Conservation (phyloP, 2,888 invertebrate genomes). For the Drosophila macrospina region DNA sequence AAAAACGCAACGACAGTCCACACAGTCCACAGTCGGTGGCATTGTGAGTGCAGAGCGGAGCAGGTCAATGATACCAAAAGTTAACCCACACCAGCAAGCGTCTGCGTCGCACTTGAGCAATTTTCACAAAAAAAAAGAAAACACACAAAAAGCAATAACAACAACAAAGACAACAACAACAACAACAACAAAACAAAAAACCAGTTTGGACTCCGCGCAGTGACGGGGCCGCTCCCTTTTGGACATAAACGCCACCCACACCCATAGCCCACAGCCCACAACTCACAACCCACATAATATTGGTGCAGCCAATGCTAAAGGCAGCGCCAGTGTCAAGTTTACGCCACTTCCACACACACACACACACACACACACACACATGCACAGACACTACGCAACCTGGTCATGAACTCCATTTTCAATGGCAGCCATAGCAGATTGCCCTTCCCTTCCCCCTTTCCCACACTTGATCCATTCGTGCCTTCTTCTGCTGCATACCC, state of each 20-base stretch:
- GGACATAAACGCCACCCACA: slow-evolving; percentile 24
- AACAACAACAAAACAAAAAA: slow-evolving; percentile 35
- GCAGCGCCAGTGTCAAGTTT: slow-evolving; percentile 82
- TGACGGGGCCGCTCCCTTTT: slow-evolving; percentile 64
- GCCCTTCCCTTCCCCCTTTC: slow-evolving; percentile 7
- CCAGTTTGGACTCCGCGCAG: slow-evolving; percentile 31
- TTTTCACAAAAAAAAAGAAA: slow-evolving; percentile 62
- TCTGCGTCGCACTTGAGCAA: slow-evolving; percentile 77
- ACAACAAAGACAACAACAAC: slow-evolving; percentile 13
- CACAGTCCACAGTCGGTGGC: slow-evolving; percentile 36
- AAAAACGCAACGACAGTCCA: slow-evolving; percentile 32
- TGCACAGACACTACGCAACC: slow-evolving; percentile 21
- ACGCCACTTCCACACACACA: slow-evolving; percentile 40
- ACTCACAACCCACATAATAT: slow-evolving; percentile 29
- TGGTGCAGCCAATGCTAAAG: slow-evolving; percentile 18
- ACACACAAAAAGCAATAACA: slow-evolving; percentile 2
- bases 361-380: slow-evolving; percentile 15
- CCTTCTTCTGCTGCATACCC: not conserved
- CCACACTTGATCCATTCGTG: not conserved
- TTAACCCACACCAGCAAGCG: slow-evolving; percentile 68
- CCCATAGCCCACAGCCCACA: slow-evolving; percentile 11
- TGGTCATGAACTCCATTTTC: slow-evolving; percentile 82
- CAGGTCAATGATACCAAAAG: slow-evolving; percentile 81
- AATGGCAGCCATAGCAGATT: slow-evolving; percentile 69
- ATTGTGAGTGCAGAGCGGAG: slow-evolving; percentile 55